Evolutionary conservation across 2,797 vertebrate species (phyloP).

Genomic region (Ctenochaetus hawaiiensis): DNA sequence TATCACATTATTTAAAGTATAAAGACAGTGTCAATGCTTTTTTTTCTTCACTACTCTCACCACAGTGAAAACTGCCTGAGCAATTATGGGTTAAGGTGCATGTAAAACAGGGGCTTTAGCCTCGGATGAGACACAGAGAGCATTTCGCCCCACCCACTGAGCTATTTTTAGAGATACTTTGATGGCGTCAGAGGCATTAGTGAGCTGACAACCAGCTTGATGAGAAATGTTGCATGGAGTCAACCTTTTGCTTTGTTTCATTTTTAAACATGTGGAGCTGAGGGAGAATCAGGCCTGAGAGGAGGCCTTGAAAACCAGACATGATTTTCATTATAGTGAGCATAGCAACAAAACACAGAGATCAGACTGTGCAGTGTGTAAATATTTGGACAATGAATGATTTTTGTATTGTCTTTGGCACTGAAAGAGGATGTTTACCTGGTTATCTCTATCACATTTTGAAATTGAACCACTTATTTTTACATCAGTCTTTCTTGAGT

Average conservation of each 20-base stretch:
- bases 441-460: too few relatives aligned
- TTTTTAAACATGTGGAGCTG: neutral
- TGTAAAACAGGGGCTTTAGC: neutral
- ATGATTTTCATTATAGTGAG: neutral
- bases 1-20: neutral
- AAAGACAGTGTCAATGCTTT: neutral
- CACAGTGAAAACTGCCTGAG: neutral
- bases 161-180: slow-evolving; percentile 64
- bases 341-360: neutral
- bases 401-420: neutral
- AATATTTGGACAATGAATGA: neutral
- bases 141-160: slow-evolving; percentile 5
- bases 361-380: neutral
- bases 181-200: slow-evolving; percentile 40
- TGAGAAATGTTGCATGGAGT: slow-evolving; percentile 26
- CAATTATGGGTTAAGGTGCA: neutral
- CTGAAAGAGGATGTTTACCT: neutral
- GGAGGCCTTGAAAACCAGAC: neutral
- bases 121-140: slow-evolving; percentile 20
- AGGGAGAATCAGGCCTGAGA: neutral
- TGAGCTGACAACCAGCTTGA: slow-evolving; percentile 31
- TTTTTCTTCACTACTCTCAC: neutral
- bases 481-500: neutral
- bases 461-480: neutral
- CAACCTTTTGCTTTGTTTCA: slow-evolving; percentile 18